These are phyloP conservation scores for Acipenser ruthenus DNA, from an alignment of 2,797 vertebrate species.

Conservation along the genomic window DNA sequence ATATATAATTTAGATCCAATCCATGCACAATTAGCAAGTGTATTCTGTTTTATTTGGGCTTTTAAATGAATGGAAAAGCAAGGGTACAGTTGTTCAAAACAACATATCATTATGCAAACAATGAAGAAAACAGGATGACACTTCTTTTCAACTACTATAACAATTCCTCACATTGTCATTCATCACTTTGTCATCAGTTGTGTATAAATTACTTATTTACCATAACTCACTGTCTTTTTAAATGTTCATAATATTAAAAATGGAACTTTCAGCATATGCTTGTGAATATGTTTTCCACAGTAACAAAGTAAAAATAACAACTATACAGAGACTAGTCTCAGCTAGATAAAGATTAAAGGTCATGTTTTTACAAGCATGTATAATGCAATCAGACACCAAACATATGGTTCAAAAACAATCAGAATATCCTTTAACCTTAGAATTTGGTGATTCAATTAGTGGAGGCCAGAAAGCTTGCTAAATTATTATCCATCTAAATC, in stretches of 20 bases:
- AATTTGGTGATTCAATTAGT: slow-evolving; percentile 17
- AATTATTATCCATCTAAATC: slow-evolving; percentile 20
- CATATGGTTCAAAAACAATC: slow-evolving; percentile 9
- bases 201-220: background rate
- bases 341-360: background rate
- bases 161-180: background rate
- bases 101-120: no score
- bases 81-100: no score
- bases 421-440: slow-evolving; percentile 11
- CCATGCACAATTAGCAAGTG: no score
- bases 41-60: no score
- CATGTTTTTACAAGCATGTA: background rate
- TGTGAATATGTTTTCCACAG: slow-evolving; percentile 7
- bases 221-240: background rate
- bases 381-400: slow-evolving; percentile 12
- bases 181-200: background rate
- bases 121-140: no score
- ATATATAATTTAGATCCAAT: no score
- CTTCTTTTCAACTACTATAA: no score
- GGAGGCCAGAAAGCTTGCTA: slow-evolving; percentile 26
- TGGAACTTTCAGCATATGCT: background rate
- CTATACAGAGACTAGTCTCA: background rate
- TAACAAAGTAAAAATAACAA: background rate
- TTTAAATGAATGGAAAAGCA: no score
- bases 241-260: background rate